These are phyloP conservation scores for Camponotus vicinus DNA, from an alignment of 1,140 invertebrate species.

Conservation along the genomic window DNA sequence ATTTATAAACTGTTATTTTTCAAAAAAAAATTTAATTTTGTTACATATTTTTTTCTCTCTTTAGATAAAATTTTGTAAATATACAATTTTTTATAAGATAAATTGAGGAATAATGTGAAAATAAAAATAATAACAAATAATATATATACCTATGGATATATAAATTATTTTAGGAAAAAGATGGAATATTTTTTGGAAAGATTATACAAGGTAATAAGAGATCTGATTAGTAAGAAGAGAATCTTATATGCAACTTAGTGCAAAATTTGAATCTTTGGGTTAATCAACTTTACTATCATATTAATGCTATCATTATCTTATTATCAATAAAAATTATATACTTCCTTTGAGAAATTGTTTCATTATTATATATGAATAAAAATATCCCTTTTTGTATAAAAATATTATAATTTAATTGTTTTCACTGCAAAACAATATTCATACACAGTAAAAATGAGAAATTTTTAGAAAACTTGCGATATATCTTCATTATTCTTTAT, in stretches of 20 bases:
- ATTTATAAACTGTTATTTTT: background rate
- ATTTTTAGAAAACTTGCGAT: background rate
- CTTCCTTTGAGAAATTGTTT: no score
- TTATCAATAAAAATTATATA: background rate
- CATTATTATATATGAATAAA: background rate
- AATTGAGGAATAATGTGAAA: no score
- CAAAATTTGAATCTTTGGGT: background rate
- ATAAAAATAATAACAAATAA: no score
- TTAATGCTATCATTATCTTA: background rate
- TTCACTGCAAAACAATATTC: background rate
- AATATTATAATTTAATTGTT: background rate
- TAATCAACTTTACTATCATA: slow-evolving; percentile 9
- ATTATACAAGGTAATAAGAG: background rate
- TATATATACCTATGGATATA: background rate
- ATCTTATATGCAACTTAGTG: background rate
- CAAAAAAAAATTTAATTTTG: background rate
- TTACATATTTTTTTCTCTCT: background rate
- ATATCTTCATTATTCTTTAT: background rate
- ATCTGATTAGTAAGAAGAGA: slow-evolving; percentile 7
- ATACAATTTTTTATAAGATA: background rate
- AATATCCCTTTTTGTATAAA: background rate
- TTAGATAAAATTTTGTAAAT: background rate
- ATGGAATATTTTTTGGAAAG: background rate
- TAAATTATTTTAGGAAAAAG: background rate
- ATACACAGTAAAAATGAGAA: background rate